Evolutionary conservation across 2,113 vertebrate genomes (phyloP).

Genomic region (Heloderma charlesbogerti): DNA sequence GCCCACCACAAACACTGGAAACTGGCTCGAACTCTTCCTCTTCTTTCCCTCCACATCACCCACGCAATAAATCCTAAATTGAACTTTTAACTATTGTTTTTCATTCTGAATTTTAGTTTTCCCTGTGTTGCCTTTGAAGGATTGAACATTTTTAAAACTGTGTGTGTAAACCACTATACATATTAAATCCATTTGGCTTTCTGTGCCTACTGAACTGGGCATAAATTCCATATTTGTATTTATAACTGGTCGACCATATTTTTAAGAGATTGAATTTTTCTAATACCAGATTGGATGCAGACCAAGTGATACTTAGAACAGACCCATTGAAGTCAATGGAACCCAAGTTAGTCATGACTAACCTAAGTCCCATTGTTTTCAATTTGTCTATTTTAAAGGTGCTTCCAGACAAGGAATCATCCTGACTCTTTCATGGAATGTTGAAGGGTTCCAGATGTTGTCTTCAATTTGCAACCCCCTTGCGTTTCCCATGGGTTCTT

Average conservation of each 20-base stretch:
- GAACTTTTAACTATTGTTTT: neutral
- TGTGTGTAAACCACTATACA: fast-evolving
- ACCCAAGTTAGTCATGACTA: too few relatives aligned
- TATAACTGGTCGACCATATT: neutral
- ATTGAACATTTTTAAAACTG: neutral
- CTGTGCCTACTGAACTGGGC: fast-evolving
- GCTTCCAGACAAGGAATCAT: too few relatives aligned
- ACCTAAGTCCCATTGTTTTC: too few relatives aligned
- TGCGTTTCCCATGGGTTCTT: too few relatives aligned
- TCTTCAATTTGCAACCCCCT: too few relatives aligned
- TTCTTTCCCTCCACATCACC: neutral
- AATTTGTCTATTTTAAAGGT: too few relatives aligned
- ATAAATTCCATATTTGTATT: neutral
- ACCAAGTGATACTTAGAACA: too few relatives aligned
- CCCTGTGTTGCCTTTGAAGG: neutral
- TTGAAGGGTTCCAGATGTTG: too few relatives aligned
- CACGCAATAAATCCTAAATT: neutral
- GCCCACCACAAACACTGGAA: neutral
- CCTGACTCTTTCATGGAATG: too few relatives aligned
- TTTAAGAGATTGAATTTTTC: neutral
- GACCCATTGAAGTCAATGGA: too few relatives aligned
- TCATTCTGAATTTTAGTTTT: neutral
- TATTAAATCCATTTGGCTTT: neutral
- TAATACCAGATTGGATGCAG: neutral
- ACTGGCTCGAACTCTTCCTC: neutral